These are phyloP conservation scores for Pogonus chalceus DNA, from an alignment of 1,140 invertebrate species.

Conservation along the genomic window DNA sequence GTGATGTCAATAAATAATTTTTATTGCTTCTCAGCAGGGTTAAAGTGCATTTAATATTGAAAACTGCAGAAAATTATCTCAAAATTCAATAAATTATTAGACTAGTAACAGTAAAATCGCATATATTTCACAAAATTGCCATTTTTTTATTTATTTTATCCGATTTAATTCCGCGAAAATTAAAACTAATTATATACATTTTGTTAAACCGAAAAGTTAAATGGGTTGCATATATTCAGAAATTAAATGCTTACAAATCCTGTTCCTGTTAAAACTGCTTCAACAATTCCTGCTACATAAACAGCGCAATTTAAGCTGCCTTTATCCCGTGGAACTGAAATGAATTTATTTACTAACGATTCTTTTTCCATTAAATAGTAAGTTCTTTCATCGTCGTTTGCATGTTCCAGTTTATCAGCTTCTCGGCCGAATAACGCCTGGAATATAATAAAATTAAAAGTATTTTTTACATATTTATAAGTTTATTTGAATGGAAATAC, in stretches of 20 bases:
- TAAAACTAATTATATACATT: too few relatives aligned
- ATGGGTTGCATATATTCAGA: too few relatives aligned
- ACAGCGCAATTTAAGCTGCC: conserved; percentile 95
- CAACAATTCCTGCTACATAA: conserved; percentile 95
- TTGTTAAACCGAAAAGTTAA: too few relatives aligned
- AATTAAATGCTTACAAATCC: conserved; percentile 82
- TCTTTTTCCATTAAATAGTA: conserved; percentile 99
- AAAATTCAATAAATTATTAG: too few relatives aligned
- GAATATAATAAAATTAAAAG: conserved; percentile 25
- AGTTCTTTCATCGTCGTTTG: conserved; percentile 94
- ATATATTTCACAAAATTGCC: too few relatives aligned
- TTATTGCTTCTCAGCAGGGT: too few relatives aligned
- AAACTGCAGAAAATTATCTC: too few relatives aligned
- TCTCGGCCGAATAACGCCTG: conserved; percentile 92
- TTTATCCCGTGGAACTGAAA: conserved; percentile 97
- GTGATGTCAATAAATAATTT: too few relatives aligned
- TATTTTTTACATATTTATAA: conserved; percentile 1
- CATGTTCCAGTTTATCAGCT: conserved; percentile 96
- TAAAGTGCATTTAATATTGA: too few relatives aligned
- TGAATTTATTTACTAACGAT: conserved; percentile 92
- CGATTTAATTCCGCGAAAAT: too few relatives aligned
- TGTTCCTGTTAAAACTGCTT: conserved; percentile 87
- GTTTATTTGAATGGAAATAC: conserved; percentile 35
- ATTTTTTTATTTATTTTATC: too few relatives aligned
- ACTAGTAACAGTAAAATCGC: too few relatives aligned